Base-by-base conservation (phyloP, 2,888 invertebrate species). In the Antheraea assamensis region DNA sequence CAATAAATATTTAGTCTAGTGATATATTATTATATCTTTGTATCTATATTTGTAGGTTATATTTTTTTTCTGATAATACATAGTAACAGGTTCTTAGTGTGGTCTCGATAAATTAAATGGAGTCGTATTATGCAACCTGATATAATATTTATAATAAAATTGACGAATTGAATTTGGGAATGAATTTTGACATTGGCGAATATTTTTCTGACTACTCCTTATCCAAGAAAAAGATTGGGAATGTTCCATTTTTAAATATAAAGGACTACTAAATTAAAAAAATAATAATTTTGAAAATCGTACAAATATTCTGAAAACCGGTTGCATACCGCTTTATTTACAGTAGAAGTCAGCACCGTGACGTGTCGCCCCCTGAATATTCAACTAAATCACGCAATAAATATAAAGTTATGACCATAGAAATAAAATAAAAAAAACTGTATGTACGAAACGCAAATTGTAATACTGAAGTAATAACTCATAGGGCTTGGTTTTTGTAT, bases 321-420 rank as follows among this genome's bases (percentile, higher is more conserved):
- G 68, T 68, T 52, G 81, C 77, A 83, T 83, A 82, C 81, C 83
- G 83, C 81, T 80, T 82, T 82, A 88, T 87, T 89, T 90, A 89
- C 83, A 88, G 85, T 86, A 76, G 78, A 30, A 30, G 27, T 30
- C 86, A 79, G 81, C 81, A 90, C 86, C 92, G 89, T 92, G 92
- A 92, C 92, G 92, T 88, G 89, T 91, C 90, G 86, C 85, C 87
- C 58, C 85, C 87, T 86, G 91, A 91, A 92, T 92, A 90, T 92
- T 90, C 91, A 91, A 92, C 91, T 92, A 92, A 91, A 92, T 90
- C 89, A 82, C 81, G 90, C 93, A 91, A 93, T 94, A 93, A 94
- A 94, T 93, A 94, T 89, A 85, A 92, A 93, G 92, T 92, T 92
- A 92, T 88, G 87, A 84, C 90, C 87, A 90, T 91, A 93, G 90